Base-by-base conservation (phyloP, 2,888 invertebrate genomes). In the Zonitis immaculata region DNA sequence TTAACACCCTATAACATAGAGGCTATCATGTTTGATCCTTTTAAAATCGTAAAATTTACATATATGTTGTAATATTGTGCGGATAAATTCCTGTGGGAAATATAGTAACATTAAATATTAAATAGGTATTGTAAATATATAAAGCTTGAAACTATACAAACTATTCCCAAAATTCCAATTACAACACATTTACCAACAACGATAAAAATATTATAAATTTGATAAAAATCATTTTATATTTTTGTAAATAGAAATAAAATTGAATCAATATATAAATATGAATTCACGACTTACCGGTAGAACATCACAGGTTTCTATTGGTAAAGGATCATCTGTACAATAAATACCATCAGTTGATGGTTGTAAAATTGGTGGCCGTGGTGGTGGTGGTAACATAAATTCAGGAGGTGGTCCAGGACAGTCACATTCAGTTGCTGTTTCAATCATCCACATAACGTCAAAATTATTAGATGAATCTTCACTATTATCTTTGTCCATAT, bases 261-360 rank as follows among this genome's bases (percentile, higher is more conserved):
- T n/a, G n/a, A n/a, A n/a, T n/a, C n/a, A n/a, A n/a, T n/a, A n/a
- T n/a, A n/a, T n/a, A n/a, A n/a, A n/a, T n/a, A n/a, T n/a, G n/a
- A n/a, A n/a, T n/a, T n/a, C n/a, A n/a, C n/a, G n/a, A n/a, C n/a
- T 86, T 76, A 88, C 88, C 81, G 87, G 87, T 80, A 86, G 82
- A 67, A 85, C 84, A 73, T 87, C 86, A 76, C 88, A 88, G 66
- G 87, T 86, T 76, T 87, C 87, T 70, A 87, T 80, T 49, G 84
- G 81, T 66, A 87, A 80, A 44, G 86, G 84, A 64, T 85, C 84
- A 73, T 87, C 87, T 51, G 85, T 82, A 72, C 87, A 87, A 70
- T 84, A 84, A 66, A 83, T 82, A 51, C 86, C 84, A 57, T 83
- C 73, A 62, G 79, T 75, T 35, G 35, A 35, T 55, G 81, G 80